Evolutionary conservation across 2,797 vertebrate species (phyloP).

Genomic region (Limnodromus scolopaceus): DNA sequence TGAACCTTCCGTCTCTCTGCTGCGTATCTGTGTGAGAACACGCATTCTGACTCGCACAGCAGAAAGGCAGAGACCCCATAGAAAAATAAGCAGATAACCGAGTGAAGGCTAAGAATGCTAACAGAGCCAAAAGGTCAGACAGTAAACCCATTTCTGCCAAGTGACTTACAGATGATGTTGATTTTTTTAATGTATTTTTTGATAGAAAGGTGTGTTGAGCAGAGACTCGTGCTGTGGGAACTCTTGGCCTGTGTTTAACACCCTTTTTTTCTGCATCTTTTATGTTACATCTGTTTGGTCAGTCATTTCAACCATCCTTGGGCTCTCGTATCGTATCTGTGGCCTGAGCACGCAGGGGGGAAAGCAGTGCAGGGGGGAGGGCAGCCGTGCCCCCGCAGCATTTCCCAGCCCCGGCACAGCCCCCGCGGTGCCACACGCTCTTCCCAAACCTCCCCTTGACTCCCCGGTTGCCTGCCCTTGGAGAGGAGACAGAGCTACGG

Average conservation of each 20-base stretch:
- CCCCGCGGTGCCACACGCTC: rapidly evolving
- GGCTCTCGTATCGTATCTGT: background rate
- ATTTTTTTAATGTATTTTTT: background rate
- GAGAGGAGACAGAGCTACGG: background rate
- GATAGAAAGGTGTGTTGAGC: background rate
- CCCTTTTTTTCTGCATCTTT: background rate
- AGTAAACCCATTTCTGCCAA: background rate
- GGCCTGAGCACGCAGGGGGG: background rate
- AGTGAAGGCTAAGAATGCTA: background rate
- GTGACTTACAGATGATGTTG: background rate
- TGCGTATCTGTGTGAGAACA: background rate
- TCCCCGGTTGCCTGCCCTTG: background rate
- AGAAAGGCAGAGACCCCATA: background rate
- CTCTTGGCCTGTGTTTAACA: background rate
- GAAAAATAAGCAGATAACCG: background rate
- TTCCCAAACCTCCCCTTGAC: background rate
- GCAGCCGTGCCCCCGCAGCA: rapidly evolving
- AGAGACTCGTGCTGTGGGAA: rapidly evolving
- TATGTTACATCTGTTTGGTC: background rate
- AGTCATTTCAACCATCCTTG: background rate
- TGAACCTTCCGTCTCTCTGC: background rate
- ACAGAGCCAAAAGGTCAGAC: background rate
- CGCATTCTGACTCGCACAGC: background rate
- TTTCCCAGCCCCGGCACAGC: background rate
- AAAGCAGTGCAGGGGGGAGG: background rate